Evolutionary conservation across 2,113 vertebrate genomes (phyloP).

Genomic region (Aviceda subcristata): DNA sequence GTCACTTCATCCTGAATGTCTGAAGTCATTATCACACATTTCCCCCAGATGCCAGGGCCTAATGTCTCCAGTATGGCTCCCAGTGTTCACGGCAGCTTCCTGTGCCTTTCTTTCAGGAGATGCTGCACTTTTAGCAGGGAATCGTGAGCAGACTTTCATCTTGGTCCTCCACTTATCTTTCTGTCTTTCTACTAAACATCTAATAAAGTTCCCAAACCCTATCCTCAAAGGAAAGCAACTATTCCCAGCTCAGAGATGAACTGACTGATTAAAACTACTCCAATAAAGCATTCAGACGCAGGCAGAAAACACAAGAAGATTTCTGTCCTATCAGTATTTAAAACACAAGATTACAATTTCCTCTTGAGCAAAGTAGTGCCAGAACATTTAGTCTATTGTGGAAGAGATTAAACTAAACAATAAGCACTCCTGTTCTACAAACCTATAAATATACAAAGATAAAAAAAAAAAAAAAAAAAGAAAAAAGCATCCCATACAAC

Average conservation of each 20-base stretch:
- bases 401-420: background rate
- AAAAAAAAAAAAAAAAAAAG: background rate
- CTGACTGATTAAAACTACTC: background rate
- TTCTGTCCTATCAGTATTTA: background rate
- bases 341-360: background rate
- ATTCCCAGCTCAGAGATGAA: background rate
- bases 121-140: background rate
- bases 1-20: background rate
- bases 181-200: background rate
- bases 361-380: background rate
- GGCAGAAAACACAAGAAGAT: background rate
- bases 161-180: background rate
- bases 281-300: background rate
- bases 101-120: background rate
- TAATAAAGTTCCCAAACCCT: background rate
- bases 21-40: background rate
- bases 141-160: rapidly evolving
- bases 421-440: background rate
- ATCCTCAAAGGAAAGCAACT: background rate
- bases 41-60: background rate
- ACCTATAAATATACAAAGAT: background rate
- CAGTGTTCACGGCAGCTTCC: background rate
- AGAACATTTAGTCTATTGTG: background rate
- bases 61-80: background rate
- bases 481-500: background rate